Base-by-base conservation (phyloP, 1,140 invertebrate genomes). In the Aphis craccivora region DNA sequence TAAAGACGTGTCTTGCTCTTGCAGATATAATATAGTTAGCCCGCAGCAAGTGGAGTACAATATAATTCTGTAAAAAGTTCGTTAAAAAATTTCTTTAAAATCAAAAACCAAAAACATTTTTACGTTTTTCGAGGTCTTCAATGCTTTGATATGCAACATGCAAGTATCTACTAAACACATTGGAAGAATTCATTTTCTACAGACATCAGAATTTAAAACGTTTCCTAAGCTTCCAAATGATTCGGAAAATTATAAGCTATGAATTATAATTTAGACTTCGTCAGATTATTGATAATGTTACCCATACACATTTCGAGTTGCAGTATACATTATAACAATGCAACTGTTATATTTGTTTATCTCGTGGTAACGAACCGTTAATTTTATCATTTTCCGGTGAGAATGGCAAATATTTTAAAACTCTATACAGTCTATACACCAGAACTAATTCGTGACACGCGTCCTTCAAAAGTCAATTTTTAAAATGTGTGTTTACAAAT, bases 391-490 rank as follows among this genome's bases (percentile, higher is more conserved):
- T 25, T 84, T 84, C 20, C 81, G 40, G 81, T 8, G 22, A 84
- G 35, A 84, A 84, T 40, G 81, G 35, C 37, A 84, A 40, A 40
- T 40, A 84, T 43, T 84, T 84, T 84, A 83, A 37, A 37, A 83
- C 35, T 84, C 8, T 35, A 84, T 40, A 86, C 40, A 83, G 20
- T 84, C 8, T 35, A 84, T 40, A 86, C 40, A 86, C 83, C 23
- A 23, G 40, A 86, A 86, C 83, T 86, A 86, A 86, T 86, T 86
- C 3, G 40, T 40, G 37, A 84, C 81, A 25, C 8, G 81, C 8
- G 83, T 86, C 83, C 40, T 86, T 86, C 22, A 43, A 86, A 86
- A 86, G 83, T 86, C 37, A 86, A 86, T 43, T 86, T 86, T 37
- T 37, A 25, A 86, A 86, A 86, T 30, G 4, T 43, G 83, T 86